Percentiles rank a stretch among this genome's conserved stretches.
phyloP scores from a whole-genome alignment of 2,797 vertebrate species.

The Tokudaia muenninki region DNA sequence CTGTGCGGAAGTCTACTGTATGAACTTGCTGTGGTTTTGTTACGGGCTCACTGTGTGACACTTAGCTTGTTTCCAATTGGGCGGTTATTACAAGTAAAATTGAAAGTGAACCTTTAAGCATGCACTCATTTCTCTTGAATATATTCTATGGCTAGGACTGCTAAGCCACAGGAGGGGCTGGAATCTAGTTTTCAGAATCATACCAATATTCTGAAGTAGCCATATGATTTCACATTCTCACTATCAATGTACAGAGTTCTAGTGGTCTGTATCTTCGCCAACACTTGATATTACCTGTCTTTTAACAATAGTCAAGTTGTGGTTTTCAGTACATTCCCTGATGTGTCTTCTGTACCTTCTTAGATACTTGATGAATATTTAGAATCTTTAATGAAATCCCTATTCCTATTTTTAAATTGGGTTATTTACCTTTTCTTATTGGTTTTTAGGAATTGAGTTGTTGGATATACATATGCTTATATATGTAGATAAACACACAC shows the following conservation, averaged over 20 bases:
- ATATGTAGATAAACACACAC: neutral
- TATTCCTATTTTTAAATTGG: neutral
- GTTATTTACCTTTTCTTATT: conserved; percentile 21
- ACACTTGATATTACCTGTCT: neutral
- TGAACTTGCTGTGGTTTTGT: neutral
- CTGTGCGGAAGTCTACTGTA: neutral
- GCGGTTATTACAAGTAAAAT: conserved; percentile 57
- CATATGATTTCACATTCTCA: neutral
- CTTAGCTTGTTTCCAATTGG: conserved; percentile 34
- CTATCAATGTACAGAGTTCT: neutral
- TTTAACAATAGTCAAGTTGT: neutral
- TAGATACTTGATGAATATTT: neutral
- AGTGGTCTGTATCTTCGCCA: neutral
- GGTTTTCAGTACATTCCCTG: neutral
- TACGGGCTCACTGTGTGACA: neutral
- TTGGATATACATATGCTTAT: neutral
- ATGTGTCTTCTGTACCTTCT: neutral
- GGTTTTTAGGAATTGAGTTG: conserved; percentile 5
- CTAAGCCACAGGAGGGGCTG: neutral
- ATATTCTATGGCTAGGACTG: neutral
- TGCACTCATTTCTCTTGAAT: neutral
- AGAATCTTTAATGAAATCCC: conserved; percentile 25
- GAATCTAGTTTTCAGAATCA: neutral
- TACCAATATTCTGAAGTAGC: neutral
- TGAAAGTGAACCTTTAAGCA: neutral